Percentiles rank a stretch among this genome's conserved stretches.
Evolutionary conservation across 2,797 vertebrate genomes (phyloP).

Genomic region (Steatocranus sp.): DNA sequence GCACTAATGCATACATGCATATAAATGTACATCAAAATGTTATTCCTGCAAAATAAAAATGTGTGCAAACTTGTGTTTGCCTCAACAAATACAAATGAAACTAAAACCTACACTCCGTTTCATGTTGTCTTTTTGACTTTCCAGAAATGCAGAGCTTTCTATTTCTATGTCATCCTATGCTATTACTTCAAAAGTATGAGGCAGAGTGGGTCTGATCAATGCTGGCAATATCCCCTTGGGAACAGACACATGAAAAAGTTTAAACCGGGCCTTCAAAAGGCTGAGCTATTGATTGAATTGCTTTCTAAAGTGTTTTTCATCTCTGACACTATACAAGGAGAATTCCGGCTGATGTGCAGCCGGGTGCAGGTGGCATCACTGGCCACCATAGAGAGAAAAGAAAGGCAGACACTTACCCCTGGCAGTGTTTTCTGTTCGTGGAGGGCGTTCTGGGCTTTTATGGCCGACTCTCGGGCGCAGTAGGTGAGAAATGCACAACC

Average conservation of each 20-base stretch:
- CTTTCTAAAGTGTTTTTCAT: slow-evolving; percentile 66
- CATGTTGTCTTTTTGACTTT: slow-evolving; percentile 16
- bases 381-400: slow-evolving; percentile 35
- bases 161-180: slow-evolving; percentile 44
- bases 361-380: slow-evolving; percentile 54
- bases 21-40: neutral
- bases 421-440: slow-evolving; percentile 98
- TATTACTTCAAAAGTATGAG: slow-evolving; percentile 43
- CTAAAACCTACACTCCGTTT: neutral
- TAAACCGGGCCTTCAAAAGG: slow-evolving; percentile 69
- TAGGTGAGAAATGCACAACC: slow-evolving; percentile 98
- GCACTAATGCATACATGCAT: neutral
- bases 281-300: slow-evolving; percentile 71
- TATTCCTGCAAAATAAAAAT: neutral
- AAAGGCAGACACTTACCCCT: slow-evolving; percentile 83
- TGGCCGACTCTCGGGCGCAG: slow-evolving; percentile 96
- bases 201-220: slow-evolving; percentile 69
- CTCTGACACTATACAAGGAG: slow-evolving; percentile 49
- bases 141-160: slow-evolving; percentile 29
- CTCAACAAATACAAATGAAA: neutral
- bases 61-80: neutral
- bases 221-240: slow-evolving; percentile 59
- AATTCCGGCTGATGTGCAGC: slow-evolving; percentile 53
- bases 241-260: slow-evolving; percentile 65
- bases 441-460: slow-evolving; percentile 98